Evolutionary conservation across 2,113 vertebrate species (phyloP).

Genomic region (Martes martes): DNA sequence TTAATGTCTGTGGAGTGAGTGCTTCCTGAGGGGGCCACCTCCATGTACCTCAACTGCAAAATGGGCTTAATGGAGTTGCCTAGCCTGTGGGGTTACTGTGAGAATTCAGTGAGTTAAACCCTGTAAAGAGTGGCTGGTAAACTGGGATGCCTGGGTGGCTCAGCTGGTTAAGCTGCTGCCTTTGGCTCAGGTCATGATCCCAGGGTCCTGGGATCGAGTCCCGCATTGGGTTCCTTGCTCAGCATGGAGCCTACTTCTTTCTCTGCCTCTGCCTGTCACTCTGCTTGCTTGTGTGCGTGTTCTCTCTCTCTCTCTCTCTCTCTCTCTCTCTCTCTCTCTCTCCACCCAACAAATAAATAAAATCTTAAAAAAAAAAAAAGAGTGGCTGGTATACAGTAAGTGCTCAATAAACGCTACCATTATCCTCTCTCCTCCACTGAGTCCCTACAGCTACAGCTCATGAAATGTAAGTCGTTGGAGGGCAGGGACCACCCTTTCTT

Average conservation of each 20-base stretch:
- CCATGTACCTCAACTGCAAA: neutral
- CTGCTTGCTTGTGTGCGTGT: too few relatives aligned
- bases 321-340: too few relatives aligned
- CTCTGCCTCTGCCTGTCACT: too few relatives aligned
- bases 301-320: too few relatives aligned
- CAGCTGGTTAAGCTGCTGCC: too few relatives aligned
- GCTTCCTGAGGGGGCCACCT: neutral
- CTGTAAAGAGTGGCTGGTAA: neutral
- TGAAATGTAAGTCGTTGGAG: neutral
- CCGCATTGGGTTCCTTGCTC: too few relatives aligned
- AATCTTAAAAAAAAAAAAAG: too few relatives aligned
- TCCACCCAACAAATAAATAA: too few relatives aligned
- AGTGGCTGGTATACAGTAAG: neutral
- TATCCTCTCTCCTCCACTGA: neutral
- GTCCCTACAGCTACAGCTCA: neutral
- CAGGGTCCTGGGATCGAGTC: too few relatives aligned
- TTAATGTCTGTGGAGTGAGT: neutral
- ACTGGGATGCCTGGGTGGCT: neutral
- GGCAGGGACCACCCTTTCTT: neutral
- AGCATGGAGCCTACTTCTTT: too few relatives aligned
- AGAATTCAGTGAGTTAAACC: neutral
- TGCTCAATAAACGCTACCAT: neutral
- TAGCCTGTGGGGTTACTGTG: neutral
- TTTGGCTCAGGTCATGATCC: too few relatives aligned
- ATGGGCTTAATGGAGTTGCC: too few relatives aligned